A percentile compares a stretch with the other conserved stretches of the same genome.
Conservation (phyloP, 2,797 vertebrate species). For the Uromys caudimaculatus region DNA sequence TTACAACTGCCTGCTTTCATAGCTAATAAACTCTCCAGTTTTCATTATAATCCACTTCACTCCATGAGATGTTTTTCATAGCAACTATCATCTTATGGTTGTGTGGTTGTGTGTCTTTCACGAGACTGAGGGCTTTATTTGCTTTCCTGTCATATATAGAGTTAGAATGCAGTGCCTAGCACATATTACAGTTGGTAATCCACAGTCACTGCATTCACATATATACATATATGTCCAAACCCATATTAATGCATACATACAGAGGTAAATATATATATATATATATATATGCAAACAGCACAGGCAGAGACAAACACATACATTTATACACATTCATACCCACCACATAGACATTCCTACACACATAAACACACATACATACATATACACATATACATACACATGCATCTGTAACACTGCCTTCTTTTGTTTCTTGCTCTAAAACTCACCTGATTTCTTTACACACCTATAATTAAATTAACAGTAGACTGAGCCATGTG, state of each 20-base stretch:
- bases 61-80: background rate
- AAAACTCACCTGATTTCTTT: background rate
- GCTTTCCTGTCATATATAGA: background rate
- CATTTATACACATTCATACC: fast-evolving
- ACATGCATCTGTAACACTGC: background rate
- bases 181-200: background rate
- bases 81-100: background rate
- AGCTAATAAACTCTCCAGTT: background rate
- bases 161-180: background rate
- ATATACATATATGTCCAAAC: background rate
- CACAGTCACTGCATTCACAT: background rate
- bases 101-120: background rate
- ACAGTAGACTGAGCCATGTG: background rate
- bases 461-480: background rate
- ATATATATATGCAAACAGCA: background rate
- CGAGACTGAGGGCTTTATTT: background rate
- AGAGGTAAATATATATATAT: background rate
- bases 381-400: no score
- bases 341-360: no score
- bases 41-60: background rate
- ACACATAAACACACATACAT: background rate
- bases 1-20: background rate
- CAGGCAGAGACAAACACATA: background rate
- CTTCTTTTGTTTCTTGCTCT: background rate
- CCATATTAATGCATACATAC: background rate